phyloP scores from a whole-genome alignment of 2,888 invertebrate species.

The Myathropa florea region DNA sequence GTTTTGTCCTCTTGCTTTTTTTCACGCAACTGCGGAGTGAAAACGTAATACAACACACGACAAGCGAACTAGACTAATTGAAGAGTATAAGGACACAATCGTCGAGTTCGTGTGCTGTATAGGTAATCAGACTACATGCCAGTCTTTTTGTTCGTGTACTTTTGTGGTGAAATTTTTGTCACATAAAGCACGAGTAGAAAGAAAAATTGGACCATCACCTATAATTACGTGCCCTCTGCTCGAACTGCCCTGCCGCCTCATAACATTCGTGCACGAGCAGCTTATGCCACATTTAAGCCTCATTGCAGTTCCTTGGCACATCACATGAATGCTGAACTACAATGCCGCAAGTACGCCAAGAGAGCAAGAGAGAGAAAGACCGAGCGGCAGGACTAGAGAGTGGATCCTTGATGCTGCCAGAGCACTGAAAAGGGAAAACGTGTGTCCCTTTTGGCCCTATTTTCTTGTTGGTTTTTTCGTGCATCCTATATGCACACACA shows the following conservation, averaged over 20 bases:
- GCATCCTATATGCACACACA: conserved; percentile 57
- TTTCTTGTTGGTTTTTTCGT: conserved; percentile 44
- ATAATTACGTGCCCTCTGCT: conserved; percentile 64
- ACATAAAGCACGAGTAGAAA: conserved; percentile 51
- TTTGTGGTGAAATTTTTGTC: conserved; percentile 42
- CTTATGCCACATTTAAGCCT: conserved; percentile 39
- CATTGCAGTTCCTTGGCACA: conserved; percentile 40
- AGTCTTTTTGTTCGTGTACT: not conserved
- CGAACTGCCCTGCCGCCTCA: conserved; percentile 39
- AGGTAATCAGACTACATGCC: conserved; percentile 56
- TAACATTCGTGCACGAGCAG: conserved; percentile 34
- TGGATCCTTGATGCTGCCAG: conserved; percentile 63
- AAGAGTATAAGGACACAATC: conserved; percentile 58
- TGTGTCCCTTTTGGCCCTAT: conserved; percentile 67
- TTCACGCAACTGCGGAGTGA: conserved; percentile 10
- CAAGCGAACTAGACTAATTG: conserved; percentile 57
- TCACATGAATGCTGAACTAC: conserved; percentile 45
- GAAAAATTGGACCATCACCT: conserved; percentile 69
- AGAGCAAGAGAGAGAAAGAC: not conserved
- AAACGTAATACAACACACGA: conserved; percentile 40
- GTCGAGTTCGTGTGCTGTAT: conserved; percentile 54
- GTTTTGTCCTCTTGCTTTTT: too few species aligned
- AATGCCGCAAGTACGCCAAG: conserved; percentile 3
- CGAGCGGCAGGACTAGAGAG: conserved; percentile 10
- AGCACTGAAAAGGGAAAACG: conserved; percentile 58